phyloP scores from a whole-genome alignment of 2,888 invertebrate species.

The Sthenelais limicola region DNA sequence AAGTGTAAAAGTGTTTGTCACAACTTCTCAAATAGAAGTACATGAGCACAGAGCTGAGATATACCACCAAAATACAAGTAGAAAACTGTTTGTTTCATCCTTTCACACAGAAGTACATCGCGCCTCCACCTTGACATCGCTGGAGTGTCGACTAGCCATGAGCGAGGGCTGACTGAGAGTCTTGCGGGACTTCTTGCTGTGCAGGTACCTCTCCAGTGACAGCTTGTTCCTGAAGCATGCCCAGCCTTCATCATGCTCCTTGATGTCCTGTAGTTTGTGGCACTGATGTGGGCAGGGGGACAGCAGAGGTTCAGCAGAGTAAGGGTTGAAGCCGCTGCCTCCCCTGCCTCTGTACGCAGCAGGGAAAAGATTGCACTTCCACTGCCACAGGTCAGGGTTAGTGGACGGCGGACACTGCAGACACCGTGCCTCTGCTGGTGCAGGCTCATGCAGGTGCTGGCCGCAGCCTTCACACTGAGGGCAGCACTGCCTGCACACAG shows the following conservation, averaged over 20 bases:
- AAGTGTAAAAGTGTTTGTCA: too few species aligned
- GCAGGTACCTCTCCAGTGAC: neutral
- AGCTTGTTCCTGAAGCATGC: too few species aligned
- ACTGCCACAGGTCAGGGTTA: conserved; percentile 1
- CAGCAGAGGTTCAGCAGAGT: neutral
- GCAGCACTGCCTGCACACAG: neutral
- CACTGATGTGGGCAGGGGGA: too few species aligned
- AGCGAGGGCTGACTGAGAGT: conserved; percentile 18
- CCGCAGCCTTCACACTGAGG: neutral
- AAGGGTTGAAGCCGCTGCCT: neutral
- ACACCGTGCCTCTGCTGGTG: neutral
- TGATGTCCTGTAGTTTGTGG: conserved; percentile 4
- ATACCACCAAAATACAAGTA: too few species aligned
- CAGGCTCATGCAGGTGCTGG: neutral
- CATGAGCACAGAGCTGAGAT: too few species aligned
- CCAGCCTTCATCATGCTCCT: too few species aligned
- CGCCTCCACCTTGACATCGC: conserved; percentile 22
- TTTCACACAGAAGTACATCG: conserved; percentile 17
- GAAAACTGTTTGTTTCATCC: too few species aligned
- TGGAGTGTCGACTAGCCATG: neutral
- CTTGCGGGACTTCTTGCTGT: neutral
- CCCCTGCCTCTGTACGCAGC: neutral
- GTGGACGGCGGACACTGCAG: neutral
- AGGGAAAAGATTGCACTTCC: conserved; percentile 22
- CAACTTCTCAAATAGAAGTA: too few species aligned